These are phyloP conservation scores for Sycophaga agraensis DNA, from an alignment of 1,140 invertebrate species.

Conservation along the genomic window DNA sequence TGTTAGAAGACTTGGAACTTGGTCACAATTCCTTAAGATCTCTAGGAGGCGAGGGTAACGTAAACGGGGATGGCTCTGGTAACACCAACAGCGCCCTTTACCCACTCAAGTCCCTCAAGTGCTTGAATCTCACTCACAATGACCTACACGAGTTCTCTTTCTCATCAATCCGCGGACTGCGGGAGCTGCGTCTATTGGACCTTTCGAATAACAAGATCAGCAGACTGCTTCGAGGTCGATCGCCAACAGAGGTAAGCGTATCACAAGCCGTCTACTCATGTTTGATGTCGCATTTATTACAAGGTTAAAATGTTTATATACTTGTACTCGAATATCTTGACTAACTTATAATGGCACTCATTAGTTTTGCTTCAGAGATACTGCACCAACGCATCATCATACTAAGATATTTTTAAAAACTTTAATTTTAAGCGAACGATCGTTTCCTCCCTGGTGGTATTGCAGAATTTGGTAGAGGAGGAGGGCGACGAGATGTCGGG, in stretches of 20 bases:
- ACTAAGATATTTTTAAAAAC: neutral
- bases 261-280: no score
- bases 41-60: constrained; percentile 48
- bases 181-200: constrained; percentile 67
- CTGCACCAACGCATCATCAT: neutral
- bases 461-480: constrained; percentile 71
- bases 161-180: constrained; percentile 71
- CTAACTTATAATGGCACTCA: no score
- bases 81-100: constrained; percentile 68
- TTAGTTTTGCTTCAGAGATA: no score
- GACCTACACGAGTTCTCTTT: constrained; percentile 74
- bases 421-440: constrained; percentile 20
- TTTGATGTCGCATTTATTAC: no score
- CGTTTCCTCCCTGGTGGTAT: constrained; percentile 27
- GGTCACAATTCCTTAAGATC: constrained; percentile 70
- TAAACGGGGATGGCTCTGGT: constrained; percentile 42
- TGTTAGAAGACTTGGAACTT: constrained; percentile 67
- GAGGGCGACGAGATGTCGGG: constrained; percentile 57
- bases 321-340: no score
- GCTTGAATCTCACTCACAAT: constrained; percentile 75
- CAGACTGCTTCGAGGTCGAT: constrained; percentile 60
- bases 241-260: constrained; percentile 68
- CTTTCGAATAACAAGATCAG: constrained; percentile 74
- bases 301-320: no score
- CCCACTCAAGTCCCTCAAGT: constrained; percentile 66